These are phyloP conservation scores for Nomada ruficornis DNA, from an alignment of 2,888 invertebrate genomes.

Conservation along the genomic window DNA sequence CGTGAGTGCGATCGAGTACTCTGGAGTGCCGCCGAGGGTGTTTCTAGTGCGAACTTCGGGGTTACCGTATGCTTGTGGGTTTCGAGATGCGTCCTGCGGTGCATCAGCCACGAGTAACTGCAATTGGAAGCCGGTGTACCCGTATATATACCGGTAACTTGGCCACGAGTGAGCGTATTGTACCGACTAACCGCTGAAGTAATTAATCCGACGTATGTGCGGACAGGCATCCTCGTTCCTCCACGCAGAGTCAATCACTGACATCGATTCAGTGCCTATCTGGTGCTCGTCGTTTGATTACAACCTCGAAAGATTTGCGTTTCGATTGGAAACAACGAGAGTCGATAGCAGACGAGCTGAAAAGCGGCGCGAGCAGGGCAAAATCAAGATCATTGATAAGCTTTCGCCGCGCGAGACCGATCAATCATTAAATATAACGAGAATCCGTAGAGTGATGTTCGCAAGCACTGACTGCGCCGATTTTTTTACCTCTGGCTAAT, in stretches of 20 bases:
- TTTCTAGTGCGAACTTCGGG: slow-evolving; percentile 67
- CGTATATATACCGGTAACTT: slow-evolving; percentile 57
- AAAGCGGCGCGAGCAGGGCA: no score
- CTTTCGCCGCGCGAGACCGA: slow-evolving; percentile 11
- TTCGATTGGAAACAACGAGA: slow-evolving; percentile 34
- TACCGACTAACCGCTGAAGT: slow-evolving; percentile 63
- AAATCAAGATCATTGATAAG: slow-evolving; percentile 7
- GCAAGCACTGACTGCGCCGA: background rate
- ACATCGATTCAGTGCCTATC: slow-evolving; percentile 35
- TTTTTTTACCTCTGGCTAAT: slow-evolving; percentile 21
- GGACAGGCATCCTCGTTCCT: slow-evolving; percentile 52
- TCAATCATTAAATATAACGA: background rate
- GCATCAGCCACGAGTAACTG: slow-evolving; percentile 69
- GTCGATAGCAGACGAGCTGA: slow-evolving; percentile 12
- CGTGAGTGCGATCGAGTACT: slow-evolving; percentile 72
- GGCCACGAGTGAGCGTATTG: slow-evolving; percentile 60
- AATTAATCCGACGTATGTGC: slow-evolving; percentile 71
- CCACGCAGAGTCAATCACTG: slow-evolving; percentile 58
- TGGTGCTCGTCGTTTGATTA: slow-evolving; percentile 46
- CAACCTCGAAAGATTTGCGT: slow-evolving; percentile 23
- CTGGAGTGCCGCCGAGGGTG: slow-evolving; percentile 68
- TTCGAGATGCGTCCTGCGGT: slow-evolving; percentile 69
- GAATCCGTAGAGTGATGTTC: slow-evolving; percentile 1
- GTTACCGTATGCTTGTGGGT: slow-evolving; percentile 63
- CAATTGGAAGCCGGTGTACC: slow-evolving; percentile 59